Evolutionary conservation across 2,888 invertebrate genomes (phyloP).

Genomic region (Anorthoa munda): DNA sequence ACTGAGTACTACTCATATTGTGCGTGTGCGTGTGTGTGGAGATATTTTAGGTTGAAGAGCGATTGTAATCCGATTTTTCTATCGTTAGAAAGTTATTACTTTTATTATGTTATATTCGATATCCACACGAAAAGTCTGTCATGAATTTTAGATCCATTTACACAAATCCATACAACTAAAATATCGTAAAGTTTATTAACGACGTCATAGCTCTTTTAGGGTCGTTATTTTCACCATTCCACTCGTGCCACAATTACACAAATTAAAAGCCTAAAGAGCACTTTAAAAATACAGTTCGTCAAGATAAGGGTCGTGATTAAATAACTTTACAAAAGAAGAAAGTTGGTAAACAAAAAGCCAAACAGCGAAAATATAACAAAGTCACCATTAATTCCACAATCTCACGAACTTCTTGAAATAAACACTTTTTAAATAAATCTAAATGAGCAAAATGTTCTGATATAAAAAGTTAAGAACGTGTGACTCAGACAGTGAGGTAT

Average conservation of each 20-base stretch:
- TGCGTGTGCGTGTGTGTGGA: neutral
- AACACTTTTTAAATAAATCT: slow-evolving; percentile 46
- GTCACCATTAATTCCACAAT: slow-evolving; percentile 57
- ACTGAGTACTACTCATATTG: slow-evolving; percentile 4
- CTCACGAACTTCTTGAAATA: slow-evolving; percentile 57
- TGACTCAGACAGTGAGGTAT: slow-evolving; percentile 38
- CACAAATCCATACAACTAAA: neutral
- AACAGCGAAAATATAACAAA: slow-evolving; percentile 42
- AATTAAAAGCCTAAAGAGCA: slow-evolving; percentile 30
- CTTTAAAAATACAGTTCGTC: slow-evolving; percentile 40
- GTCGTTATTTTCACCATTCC: neutral
- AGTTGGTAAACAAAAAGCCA: slow-evolving; percentile 40
- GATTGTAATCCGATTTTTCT: neutral
- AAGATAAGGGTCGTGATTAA: slow-evolving; percentile 39
- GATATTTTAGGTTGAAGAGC: slow-evolving; percentile 9
- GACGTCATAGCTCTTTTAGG: neutral
- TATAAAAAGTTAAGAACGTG: slow-evolving; percentile 24
- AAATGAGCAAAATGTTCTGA: slow-evolving; percentile 31
- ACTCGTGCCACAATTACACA: slow-evolving; percentile 19
- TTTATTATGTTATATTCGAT: neutral
- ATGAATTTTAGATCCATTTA: neutral
- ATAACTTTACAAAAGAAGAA: slow-evolving; percentile 39
- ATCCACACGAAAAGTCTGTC: neutral
- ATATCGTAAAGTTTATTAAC: neutral
- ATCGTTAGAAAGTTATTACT: neutral